A percentile compares a stretch with the other conserved stretches of the same genome.
phyloP scores from a whole-genome alignment of 2,888 invertebrate species.

The Cheilosia impressa region DNA sequence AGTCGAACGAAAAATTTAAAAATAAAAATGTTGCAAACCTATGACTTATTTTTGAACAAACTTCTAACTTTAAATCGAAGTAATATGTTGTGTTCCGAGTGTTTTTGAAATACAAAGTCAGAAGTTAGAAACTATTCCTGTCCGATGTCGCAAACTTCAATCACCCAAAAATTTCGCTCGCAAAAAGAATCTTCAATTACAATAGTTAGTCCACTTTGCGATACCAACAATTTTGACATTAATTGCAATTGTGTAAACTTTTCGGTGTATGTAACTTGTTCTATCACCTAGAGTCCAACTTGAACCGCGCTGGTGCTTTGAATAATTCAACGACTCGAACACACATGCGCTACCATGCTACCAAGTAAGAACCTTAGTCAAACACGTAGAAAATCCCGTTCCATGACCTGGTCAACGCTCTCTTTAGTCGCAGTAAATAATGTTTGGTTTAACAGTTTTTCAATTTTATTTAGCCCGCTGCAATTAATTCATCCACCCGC shows the following conservation, averaged over 20 bases:
- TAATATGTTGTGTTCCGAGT: no score
- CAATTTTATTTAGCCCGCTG: conserved; percentile 53
- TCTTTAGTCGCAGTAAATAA: not conserved
- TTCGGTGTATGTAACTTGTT: not conserved
- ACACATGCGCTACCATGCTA: not conserved
- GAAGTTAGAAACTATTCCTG: no score
- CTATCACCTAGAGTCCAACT: not conserved
- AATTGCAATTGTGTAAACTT: not conserved
- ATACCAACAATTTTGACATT: not conserved
- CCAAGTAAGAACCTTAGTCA: not conserved
- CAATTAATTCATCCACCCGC: conserved; percentile 54
- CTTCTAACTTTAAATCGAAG: no score
- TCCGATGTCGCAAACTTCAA: no score
- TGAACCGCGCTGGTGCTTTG: not conserved
- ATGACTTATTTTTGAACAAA: no score
- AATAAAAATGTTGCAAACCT: no score
- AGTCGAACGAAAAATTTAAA: no score
- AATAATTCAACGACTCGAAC: conserved; percentile 46
- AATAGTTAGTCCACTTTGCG: no score
- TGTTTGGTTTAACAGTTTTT: conserved; percentile 45
- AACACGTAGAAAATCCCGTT: not conserved
- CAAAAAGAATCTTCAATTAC: no score
- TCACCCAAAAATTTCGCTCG: no score
- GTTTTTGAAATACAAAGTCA: no score
- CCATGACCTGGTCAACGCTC: conserved; percentile 24